phyloP scores from a whole-genome alignment of 2,113 vertebrate species.

The Otocyon megalotis region DNA sequence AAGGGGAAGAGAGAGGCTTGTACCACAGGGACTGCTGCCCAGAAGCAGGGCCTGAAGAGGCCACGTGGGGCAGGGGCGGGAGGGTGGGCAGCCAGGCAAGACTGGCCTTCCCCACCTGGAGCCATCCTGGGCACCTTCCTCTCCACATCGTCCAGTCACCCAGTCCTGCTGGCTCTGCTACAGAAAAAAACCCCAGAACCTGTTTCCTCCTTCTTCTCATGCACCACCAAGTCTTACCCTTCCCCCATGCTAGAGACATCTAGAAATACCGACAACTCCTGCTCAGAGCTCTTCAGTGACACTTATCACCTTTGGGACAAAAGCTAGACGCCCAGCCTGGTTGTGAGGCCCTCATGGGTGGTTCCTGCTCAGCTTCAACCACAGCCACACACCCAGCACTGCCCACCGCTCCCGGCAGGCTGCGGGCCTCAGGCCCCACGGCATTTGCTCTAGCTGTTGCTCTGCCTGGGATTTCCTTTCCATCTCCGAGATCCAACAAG shows the following conservation, averaged over 20 bases:
- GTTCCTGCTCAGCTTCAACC: not conserved
- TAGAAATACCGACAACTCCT: not conserved
- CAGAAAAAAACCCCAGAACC: not conserved
- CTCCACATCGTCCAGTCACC: not conserved
- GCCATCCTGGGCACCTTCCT: not conserved
- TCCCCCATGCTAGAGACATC: not conserved
- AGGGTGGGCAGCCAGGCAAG: not conserved
- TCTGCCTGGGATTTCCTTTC: not conserved
- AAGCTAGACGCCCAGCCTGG: not conserved
- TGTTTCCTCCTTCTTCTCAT: not conserved
- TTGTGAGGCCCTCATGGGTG: not conserved
- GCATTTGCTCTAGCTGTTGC: not conserved
- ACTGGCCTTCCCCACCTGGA: not conserved
- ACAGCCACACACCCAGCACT: rapidly evolving
- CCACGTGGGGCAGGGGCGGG: rapidly evolving
- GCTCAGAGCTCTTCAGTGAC: not conserved
- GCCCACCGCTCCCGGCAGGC: rapidly evolving
- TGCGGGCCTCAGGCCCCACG: rapidly evolving
- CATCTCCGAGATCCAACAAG: not conserved
- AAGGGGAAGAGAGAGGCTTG: not conserved
- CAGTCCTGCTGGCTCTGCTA: not conserved
- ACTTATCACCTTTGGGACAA: not conserved
- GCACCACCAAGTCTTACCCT: not conserved
- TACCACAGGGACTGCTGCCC: not conserved
- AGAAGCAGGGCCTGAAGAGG: not conserved